Conservation (phyloP, 2,888 invertebrate genomes). For the Eurois occulta region DNA sequence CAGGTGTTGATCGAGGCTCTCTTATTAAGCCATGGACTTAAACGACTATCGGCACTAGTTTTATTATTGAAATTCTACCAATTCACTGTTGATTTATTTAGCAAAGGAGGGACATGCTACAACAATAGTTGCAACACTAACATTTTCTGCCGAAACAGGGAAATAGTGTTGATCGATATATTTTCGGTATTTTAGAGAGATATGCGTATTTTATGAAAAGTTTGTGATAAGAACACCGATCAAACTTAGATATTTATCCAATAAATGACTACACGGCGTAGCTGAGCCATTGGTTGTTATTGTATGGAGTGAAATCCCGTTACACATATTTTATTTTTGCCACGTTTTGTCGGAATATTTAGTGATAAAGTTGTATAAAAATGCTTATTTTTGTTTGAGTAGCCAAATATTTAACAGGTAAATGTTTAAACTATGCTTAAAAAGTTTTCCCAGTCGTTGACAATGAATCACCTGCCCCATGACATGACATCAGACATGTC, state of each 20-base stretch:
- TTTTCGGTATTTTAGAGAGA: slow-evolving; percentile 34
- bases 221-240: slow-evolving; percentile 17
- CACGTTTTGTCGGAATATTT: slow-evolving; percentile 80
- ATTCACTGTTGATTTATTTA: background rate
- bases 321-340: slow-evolving; percentile 74
- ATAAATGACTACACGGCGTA: background rate
- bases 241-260: background rate
- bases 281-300: slow-evolving; percentile 20
- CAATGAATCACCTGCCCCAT: slow-evolving; percentile 61
- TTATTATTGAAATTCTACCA: background rate
- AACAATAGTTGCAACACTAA: slow-evolving; percentile 44
- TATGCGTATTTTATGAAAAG: slow-evolving; percentile 31
- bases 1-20: too few species aligned
- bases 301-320: slow-evolving; percentile 61
- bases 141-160: slow-evolving; percentile 42
- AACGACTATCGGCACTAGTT: too few species aligned
- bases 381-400: slow-evolving; percentile 69
- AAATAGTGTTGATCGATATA: slow-evolving; percentile 56
- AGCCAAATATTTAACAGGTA: slow-evolving; percentile 56
- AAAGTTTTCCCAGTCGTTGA: slow-evolving; percentile 34
- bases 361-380: slow-evolving; percentile 61
- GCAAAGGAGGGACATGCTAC: background rate
- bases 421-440: slow-evolving; percentile 7
- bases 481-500: slow-evolving; percentile 76
- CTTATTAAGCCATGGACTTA: too few species aligned